phyloP scores from a whole-genome alignment of 2,888 invertebrate species.

The Strigamia transsilvanica region DNA sequence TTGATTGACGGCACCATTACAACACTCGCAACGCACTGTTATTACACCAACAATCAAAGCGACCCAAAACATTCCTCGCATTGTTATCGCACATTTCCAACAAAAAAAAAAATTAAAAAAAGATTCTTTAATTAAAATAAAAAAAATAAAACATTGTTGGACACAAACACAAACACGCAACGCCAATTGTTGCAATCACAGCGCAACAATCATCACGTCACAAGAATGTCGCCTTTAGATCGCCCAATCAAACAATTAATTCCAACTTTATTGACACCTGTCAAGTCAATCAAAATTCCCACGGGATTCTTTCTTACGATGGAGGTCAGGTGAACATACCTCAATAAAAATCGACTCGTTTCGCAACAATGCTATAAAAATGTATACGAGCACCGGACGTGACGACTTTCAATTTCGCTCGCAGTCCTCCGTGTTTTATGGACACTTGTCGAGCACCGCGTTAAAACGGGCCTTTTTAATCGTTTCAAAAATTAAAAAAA shows the following conservation, averaged over 20 bases:
- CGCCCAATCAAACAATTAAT: constrained; percentile 27
- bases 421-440: too few species aligned
- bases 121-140: not conserved
- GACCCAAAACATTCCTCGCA: not conserved
- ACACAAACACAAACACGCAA: not conserved
- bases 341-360: not conserved
- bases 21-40: not conserved
- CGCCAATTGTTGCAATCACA: constrained; percentile 17
- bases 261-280: constrained; percentile 32
- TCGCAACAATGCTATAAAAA: constrained; percentile 44
- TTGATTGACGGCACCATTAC: not conserved
- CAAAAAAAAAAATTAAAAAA: not conserved
- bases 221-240: constrained; percentile 15
- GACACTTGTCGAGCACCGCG: too few species aligned
- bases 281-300: constrained; percentile 42
- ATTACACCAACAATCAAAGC: not conserved
- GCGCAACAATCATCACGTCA: constrained; percentile 23
- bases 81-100: not conserved
- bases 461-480: too few species aligned
- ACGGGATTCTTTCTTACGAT: constrained; percentile 5
- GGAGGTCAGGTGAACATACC: constrained; percentile 39
- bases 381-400: not conserved
- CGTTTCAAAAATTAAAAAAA: too few species aligned
- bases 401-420: not conserved
- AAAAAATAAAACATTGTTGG: not conserved